These are phyloP conservation scores for Scalopus aquaticus DNA, from an alignment of 2,113 vertebrate genomes.

Conservation along the genomic window DNA sequence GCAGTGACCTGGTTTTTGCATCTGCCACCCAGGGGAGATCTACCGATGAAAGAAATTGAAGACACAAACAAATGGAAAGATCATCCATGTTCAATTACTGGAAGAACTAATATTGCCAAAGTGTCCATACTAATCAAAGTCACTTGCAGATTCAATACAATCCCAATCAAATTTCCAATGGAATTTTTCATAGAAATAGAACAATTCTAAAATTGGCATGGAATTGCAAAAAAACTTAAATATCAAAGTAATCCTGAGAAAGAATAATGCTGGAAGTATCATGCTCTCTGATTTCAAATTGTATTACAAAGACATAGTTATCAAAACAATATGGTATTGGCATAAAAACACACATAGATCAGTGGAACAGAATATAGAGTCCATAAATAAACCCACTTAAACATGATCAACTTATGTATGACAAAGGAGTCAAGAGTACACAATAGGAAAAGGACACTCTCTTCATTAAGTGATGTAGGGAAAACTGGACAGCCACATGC, in stretches of 20 bases:
- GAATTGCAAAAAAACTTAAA: not conserved
- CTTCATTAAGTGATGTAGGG: not conserved
- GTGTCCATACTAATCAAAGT: not conserved
- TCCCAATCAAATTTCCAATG: not conserved
- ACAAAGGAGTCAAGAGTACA: not conserved
- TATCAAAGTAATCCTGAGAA: not conserved
- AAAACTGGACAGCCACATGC: not conserved
- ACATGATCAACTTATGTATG: not conserved
- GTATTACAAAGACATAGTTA: not conserved
- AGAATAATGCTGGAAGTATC: not conserved
- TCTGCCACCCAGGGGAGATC: not conserved
- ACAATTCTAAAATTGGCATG: not conserved
- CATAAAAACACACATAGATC: not conserved
- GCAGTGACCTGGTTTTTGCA: not conserved
- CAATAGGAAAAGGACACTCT: not conserved
- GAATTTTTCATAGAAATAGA: not conserved
- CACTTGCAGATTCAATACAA: not conserved
- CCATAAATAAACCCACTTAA: not conserved
- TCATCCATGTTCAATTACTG: not conserved
- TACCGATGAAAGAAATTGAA: not conserved
- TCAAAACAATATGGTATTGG: not conserved
- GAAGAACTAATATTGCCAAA: not conserved
- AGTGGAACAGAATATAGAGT: not conserved
- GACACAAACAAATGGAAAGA: not conserved
- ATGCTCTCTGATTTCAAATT: not conserved